A percentile compares a stretch with the other conserved stretches of the same genome.
Conservation (phyloP, 2,888 invertebrate species). For the Bhutanitis thaidina region DNA sequence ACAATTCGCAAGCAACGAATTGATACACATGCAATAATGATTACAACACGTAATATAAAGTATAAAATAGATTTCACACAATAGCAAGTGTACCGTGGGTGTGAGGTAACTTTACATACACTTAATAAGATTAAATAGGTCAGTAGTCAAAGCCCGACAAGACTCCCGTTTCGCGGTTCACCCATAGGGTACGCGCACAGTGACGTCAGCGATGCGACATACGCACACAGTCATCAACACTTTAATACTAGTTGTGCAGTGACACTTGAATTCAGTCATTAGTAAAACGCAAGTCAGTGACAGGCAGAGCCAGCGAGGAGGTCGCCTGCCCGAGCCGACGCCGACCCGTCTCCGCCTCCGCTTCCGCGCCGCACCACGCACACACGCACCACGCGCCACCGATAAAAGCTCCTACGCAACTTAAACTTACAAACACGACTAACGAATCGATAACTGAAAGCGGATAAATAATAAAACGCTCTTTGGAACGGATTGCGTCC, state of each 20-base stretch:
- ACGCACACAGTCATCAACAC: conserved; percentile 41
- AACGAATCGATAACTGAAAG: conserved; percentile 57
- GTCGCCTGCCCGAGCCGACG: conserved; percentile 22
- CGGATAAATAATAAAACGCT: conserved; percentile 66
- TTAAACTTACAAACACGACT: conserved; percentile 39
- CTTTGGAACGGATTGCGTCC: conserved; percentile 70
- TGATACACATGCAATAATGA: conserved; percentile 39
- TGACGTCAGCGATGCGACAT: background rate
- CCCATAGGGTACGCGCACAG: background rate
- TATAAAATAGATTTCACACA: conserved; percentile 54
- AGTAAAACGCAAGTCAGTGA: conserved; percentile 39
- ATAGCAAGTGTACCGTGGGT: conserved; percentile 31
- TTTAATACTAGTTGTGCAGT: conserved; percentile 46
- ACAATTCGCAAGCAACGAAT: conserved; percentile 22
- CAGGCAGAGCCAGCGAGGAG: conserved; percentile 23
- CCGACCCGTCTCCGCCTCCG: conserved; percentile 30
- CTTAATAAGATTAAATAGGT: conserved; percentile 53
- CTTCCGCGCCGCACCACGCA: conserved; percentile 29
- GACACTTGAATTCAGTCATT: conserved; percentile 43
- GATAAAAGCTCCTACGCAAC: conserved; percentile 33
- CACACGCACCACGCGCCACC: conserved; percentile 28
- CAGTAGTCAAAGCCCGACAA: conserved; percentile 48
- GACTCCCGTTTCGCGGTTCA: background rate
- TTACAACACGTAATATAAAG: conserved; percentile 47
- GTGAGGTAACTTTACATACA: conserved; percentile 54